Evolutionary conservation across 2,888 invertebrate species (phyloP).

Genomic region (Agriopis marginaria): DNA sequence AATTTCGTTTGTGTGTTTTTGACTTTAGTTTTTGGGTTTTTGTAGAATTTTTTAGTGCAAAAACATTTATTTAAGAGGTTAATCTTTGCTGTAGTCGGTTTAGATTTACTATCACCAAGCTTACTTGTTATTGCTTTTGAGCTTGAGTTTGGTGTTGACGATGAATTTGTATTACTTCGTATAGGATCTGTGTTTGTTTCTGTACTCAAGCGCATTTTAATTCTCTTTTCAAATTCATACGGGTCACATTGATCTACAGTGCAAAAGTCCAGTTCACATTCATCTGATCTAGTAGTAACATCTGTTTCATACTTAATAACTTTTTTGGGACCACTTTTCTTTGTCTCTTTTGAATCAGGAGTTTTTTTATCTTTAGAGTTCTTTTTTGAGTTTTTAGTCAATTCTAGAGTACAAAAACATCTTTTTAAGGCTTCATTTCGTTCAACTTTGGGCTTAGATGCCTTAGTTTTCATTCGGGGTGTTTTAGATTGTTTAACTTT

Average conservation of each 20-base stretch:
- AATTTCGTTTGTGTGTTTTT: slow-evolving; percentile 15
- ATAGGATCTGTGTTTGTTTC: slow-evolving; percentile 24
- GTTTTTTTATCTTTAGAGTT: slow-evolving; percentile 14
- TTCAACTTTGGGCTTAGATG: slow-evolving; percentile 1
- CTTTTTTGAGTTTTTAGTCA: slow-evolving; percentile 43
- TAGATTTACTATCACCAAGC: background rate
- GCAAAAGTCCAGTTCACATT: slow-evolving; percentile 55
- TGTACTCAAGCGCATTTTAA: slow-evolving; percentile 24
- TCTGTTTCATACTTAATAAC: slow-evolving; percentile 7
- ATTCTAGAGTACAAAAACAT: slow-evolving; percentile 57
- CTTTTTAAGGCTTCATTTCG: slow-evolving; percentile 42
- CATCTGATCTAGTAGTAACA: slow-evolving; percentile 40
- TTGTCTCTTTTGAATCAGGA: background rate
- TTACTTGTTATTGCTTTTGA: slow-evolving; percentile 17
- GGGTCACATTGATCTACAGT: slow-evolving; percentile 53
- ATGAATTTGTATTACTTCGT: slow-evolving; percentile 24
- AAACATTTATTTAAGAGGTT: background rate
- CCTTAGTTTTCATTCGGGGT: slow-evolving; percentile 6
- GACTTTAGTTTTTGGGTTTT: background rate
- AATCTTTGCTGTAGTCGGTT: background rate
- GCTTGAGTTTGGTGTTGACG: slow-evolving; percentile 29
- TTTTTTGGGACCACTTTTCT: slow-evolving; percentile 31
- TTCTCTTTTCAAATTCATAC: slow-evolving; percentile 46
- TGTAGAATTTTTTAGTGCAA: background rate
- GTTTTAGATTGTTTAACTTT: background rate